Percentiles rank a stretch among this genome's conserved stretches.
Evolutionary conservation across 30 jellyfish, hydroid and myxozoan genomes (phyloP).

Genomic region (Hydractinia echinata): DNA sequence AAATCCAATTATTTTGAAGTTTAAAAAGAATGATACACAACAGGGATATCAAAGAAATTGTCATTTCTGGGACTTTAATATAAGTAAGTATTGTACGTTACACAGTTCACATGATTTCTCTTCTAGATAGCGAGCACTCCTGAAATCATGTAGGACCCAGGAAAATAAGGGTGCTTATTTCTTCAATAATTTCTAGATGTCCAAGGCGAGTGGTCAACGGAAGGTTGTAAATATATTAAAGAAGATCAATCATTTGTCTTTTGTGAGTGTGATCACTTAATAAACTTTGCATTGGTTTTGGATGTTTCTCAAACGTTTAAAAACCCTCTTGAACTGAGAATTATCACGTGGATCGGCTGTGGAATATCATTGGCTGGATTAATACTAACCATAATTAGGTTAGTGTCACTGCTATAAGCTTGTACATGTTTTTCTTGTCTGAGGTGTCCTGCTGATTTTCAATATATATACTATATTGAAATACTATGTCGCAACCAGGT

Average conservation of each 20-base stretch:
- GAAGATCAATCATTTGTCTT: conserved; percentile 4
- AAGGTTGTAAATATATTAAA: conserved; percentile 2
- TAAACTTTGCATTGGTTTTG: conserved; percentile 42
- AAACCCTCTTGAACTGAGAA: conserved; percentile 33
- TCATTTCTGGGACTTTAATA: conserved; percentile 33
- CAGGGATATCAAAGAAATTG: conserved; percentile 24
- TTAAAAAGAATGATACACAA: conserved; percentile 16
- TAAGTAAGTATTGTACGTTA: conserved; percentile 2
- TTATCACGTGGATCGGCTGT: conserved; percentile 42
- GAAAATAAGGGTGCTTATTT: not conserved
- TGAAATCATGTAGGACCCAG: not conserved
- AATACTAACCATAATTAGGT: conserved; percentile 35
- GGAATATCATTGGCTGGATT: conserved; percentile 50
- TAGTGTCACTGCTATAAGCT: not conserved
- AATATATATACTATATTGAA: not conserved
- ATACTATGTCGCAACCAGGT: not conserved
- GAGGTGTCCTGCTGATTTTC: not conserved
- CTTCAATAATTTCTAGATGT: not conserved
- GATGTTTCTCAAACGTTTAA: conserved; percentile 32
- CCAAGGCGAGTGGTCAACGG: not conserved
- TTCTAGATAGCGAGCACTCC: too few relatives aligned
- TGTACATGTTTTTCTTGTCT: not conserved
- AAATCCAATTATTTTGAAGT: conserved; percentile 24
- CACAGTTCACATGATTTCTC: not conserved
- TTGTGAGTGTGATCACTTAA: conserved; percentile 41